phyloP scores from a whole-genome alignment of 2,113 vertebrate species.

The Anoura caudifer region DNA sequence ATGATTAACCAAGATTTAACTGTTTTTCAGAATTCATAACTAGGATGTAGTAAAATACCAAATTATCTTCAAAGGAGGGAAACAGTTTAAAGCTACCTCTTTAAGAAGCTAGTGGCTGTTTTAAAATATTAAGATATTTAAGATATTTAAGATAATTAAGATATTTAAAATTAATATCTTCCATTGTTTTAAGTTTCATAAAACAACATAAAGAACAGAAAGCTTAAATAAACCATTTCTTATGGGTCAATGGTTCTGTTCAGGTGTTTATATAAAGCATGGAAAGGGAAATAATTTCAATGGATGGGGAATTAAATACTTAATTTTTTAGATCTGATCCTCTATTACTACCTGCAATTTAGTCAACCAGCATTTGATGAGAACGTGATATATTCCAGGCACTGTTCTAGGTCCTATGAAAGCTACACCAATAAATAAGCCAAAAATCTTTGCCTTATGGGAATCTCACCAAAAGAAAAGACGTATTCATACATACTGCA shows the following conservation, averaged over 20 bases:
- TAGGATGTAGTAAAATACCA: slow-evolving; percentile 46
- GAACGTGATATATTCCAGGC: background rate
- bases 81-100: slow-evolving; percentile 5
- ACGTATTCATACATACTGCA: background rate
- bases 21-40: slow-evolving; percentile 17
- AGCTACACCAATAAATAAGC: background rate
- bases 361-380: background rate
- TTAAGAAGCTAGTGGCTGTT: background rate
- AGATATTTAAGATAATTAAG: too few relatives aligned
- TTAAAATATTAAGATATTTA: too few relatives aligned
- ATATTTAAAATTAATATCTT: background rate
- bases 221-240: slow-evolving; percentile 17
- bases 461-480: background rate
- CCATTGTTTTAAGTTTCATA: background rate
- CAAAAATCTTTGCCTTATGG: background rate
- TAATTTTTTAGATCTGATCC: background rate
- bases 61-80: background rate
- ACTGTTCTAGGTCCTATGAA: background rate
- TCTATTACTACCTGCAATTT: background rate
- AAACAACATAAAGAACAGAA: background rate
- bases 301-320: background rate
- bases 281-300: background rate
- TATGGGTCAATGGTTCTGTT: background rate
- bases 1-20: slow-evolving; percentile 35
- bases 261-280: background rate